Evolutionary conservation across 2,888 invertebrate genomes (phyloP).

Genomic region (Diaphora mendica): DNA sequence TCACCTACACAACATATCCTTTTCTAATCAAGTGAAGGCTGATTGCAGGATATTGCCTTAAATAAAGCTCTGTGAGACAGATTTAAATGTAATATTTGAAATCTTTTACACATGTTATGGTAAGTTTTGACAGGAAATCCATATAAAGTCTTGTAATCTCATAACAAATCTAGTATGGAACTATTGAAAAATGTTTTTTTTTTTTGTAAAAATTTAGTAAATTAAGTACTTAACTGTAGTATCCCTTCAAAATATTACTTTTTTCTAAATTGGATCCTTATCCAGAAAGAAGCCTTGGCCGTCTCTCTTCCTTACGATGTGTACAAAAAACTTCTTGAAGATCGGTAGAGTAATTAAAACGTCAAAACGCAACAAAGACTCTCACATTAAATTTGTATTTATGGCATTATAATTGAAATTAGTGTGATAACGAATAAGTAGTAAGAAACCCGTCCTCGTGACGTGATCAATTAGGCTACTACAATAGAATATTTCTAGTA

Average conservation of each 20-base stretch:
- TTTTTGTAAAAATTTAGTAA: background rate
- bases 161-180: background rate
- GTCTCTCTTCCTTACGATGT: background rate
- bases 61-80: background rate
- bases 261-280: background rate
- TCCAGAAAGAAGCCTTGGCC: background rate
- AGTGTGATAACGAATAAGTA: background rate
- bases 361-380: background rate
- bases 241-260: background rate
- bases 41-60: background rate
- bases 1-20: background rate
- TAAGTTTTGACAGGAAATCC: background rate
- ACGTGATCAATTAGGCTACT: background rate
- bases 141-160: background rate
- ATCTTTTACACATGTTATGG: background rate
- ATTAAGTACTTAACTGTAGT: background rate
- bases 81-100: background rate
- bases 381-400: background rate
- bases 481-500: background rate
- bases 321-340: background rate
- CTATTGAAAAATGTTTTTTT: no score
- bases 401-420: no score
- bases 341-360: background rate
- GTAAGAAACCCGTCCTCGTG: background rate
- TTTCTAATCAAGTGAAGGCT: background rate